Conservation (phyloP, 2,888 invertebrate species). For the Romanomermis culicivorax region DNA sequence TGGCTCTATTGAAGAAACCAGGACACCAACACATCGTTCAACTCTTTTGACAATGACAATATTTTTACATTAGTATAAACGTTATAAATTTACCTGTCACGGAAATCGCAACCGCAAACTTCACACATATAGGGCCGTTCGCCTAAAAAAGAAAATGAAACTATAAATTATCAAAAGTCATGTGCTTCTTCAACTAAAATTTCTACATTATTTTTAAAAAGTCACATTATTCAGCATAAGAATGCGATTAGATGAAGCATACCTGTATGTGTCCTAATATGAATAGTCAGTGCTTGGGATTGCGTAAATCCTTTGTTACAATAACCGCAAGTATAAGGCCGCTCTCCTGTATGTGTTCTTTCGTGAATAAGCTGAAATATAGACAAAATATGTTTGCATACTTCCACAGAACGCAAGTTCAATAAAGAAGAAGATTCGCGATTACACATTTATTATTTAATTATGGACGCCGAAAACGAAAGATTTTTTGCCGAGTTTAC, state of each 20-base stretch:
- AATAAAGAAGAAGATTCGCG: too few relatives aligned
- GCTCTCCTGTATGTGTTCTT: background rate
- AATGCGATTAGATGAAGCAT: background rate
- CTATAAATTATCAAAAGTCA: too few relatives aligned
- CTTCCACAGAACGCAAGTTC: too few relatives aligned
- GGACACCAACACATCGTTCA: too few relatives aligned
- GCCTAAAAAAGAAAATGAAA: background rate
- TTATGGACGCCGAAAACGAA: background rate
- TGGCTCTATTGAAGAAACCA: too few relatives aligned
- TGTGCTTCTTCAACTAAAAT: background rate
- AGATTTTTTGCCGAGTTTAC: too few relatives aligned
- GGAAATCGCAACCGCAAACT: background rate
- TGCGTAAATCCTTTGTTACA: constrained; percentile 1
- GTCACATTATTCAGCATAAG: too few relatives aligned
- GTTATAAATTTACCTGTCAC: background rate
- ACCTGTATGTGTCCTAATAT: background rate
- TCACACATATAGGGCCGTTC: background rate
- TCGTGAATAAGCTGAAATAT: constrained; percentile 1
- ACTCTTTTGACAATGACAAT: too few relatives aligned
- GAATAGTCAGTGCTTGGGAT: constrained; percentile 1
- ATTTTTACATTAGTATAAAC: too few relatives aligned
- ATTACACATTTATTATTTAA: too few relatives aligned
- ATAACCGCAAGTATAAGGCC: background rate
- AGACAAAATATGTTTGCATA: too few relatives aligned
- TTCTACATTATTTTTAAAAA: too few relatives aligned